These are phyloP conservation scores for Psophia crepitans DNA, from an alignment of 2,113 vertebrate genomes.

Conservation along the genomic window DNA sequence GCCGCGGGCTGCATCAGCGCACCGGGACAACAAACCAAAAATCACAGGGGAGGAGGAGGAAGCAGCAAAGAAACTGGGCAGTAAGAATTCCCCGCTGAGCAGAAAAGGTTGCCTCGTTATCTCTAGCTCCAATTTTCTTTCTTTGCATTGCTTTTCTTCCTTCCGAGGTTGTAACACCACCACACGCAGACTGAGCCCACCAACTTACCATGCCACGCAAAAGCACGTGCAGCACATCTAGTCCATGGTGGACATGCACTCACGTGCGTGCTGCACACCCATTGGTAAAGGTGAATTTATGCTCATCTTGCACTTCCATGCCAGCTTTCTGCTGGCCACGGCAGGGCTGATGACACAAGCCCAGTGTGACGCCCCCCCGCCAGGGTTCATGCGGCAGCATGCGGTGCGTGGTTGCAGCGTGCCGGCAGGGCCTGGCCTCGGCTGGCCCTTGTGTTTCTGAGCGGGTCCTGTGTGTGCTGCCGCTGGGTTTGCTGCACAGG, in stretches of 20 bases:
- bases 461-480: fast-evolving
- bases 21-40: not conserved
- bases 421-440: not conserved
- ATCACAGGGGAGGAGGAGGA: not conserved
- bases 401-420: fast-evolving
- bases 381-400: fast-evolving
- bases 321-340: not conserved
- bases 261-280: fast-evolving
- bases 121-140: not conserved
- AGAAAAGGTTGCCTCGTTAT: not conserved
- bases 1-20: not conserved
- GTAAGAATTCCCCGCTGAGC: not conserved
- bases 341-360: not conserved
- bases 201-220: fast-evolving
- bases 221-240: not conserved
- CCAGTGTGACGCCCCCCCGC: not conserved
- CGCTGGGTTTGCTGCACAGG: not conserved
- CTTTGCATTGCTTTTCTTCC: not conserved
- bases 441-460: not conserved
- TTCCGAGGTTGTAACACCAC: not conserved
- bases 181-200: fast-evolving
- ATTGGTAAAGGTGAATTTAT: not conserved
- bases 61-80: not conserved
- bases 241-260: fast-evolving
- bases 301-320: fast-evolving